phyloP scores from a whole-genome alignment of 53 echinoderm and acorn worm genomes.

The Patiria pectinifera region DNA sequence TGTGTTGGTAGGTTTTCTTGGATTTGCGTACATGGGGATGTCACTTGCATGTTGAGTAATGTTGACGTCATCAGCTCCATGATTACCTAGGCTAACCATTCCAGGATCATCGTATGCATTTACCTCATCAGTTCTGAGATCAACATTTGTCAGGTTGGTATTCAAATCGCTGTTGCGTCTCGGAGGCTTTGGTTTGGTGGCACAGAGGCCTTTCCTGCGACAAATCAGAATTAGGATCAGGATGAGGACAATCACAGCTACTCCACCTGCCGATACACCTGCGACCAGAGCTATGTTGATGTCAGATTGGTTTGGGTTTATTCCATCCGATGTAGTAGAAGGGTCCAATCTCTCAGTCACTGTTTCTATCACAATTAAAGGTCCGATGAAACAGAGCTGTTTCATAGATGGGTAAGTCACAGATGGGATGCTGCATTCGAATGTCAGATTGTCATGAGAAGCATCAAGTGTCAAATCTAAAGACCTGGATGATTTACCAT shows the following conservation, averaged over 20 bases:
- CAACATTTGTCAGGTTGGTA: not conserved
- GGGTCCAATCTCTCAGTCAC: not conserved
- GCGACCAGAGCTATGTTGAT: not conserved
- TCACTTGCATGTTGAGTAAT: not conserved
- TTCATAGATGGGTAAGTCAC: too few relatives aligned
- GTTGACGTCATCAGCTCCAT: not conserved
- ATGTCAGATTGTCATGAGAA: not conserved
- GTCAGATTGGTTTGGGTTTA: not conserved
- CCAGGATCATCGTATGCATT: not conserved
- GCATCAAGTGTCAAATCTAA: not conserved
- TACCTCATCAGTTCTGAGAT: not conserved
- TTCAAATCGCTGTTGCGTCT: not conserved
- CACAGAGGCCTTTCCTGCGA: not conserved
- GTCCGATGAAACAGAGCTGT: conserved; percentile 32
- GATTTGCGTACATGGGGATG: not conserved
- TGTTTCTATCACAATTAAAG: not conserved
- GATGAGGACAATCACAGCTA: conserved; percentile 15
- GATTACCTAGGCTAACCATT: not conserved
- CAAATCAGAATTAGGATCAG: conserved; percentile 1
- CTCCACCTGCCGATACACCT: conserved; percentile 7
- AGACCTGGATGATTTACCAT: conserved; percentile 1
- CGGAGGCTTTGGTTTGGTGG: not conserved
- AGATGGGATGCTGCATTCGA: conserved; percentile 32
- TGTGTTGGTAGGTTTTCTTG: not conserved
- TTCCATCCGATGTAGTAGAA: too few relatives aligned